Percentiles rank a stretch among this genome's conserved stretches.
These are phyloP conservation scores for Drosophila miranda DNA, from an alignment of 1,140 invertebrate genomes.

Conservation along the genomic window DNA sequence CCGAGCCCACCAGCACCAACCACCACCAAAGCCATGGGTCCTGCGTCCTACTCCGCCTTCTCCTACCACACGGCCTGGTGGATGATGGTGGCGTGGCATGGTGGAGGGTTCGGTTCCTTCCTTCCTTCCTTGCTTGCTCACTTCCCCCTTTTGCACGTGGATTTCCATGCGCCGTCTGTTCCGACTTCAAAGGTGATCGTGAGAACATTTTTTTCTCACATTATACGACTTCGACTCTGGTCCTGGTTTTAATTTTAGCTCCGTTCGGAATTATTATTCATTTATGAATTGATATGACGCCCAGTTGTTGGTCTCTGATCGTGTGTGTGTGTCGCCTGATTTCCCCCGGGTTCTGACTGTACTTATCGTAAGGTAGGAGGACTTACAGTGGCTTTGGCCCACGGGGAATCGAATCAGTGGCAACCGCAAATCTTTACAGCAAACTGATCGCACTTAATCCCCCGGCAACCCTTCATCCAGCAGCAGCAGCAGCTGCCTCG, in stretches of 20 bases:
- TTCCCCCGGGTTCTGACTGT: constrained; percentile 54
- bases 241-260: constrained; percentile 65
- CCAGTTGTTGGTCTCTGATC: constrained; percentile 43
- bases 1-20: constrained; percentile 35
- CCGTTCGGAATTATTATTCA: constrained; percentile 70
- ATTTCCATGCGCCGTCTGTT: constrained; percentile 60
- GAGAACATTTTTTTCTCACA: constrained; percentile 82
- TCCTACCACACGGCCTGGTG: constrained; percentile 46
- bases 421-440: constrained; percentile 68
- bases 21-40: constrained; percentile 42
- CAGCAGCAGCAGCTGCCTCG: constrained; percentile 57
- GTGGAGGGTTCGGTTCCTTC: constrained; percentile 58
- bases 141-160: constrained; percentile 82
- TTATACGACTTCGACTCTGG: constrained; percentile 48
- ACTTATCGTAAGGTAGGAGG: constrained; percentile 35
- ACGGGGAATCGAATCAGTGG: constrained; percentile 1
- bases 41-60: constrained; percentile 70
- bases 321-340: constrained; percentile 6
- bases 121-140: constrained; percentile 42
- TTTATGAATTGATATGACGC: constrained; percentile 74
- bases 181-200: constrained; percentile 75
- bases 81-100: constrained; percentile 26
- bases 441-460: constrained; percentile 58
- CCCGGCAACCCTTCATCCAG: constrained; percentile 58
- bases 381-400: constrained; percentile 28